phyloP scores from a whole-genome alignment of 2,113 vertebrate genomes.

The Brachyhypopomus occidentalis region DNA sequence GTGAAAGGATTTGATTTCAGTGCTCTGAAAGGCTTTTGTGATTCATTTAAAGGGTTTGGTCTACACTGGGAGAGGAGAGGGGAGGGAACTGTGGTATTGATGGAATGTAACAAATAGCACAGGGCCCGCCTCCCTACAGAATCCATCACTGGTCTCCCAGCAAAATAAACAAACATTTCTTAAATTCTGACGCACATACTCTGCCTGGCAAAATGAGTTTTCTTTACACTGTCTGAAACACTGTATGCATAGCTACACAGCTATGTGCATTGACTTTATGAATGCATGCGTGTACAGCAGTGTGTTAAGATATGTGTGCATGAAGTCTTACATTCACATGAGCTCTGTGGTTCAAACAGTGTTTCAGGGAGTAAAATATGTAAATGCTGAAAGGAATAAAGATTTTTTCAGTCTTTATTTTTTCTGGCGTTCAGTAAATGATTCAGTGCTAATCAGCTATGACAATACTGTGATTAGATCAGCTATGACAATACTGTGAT shows the following conservation, averaged over 20 bases:
- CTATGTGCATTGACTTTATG: background rate
- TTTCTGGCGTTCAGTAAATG: too few relatives aligned
- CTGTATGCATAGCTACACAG: too few relatives aligned
- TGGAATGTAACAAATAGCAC: constrained; percentile 23
- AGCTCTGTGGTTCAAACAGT: background rate
- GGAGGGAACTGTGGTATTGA: constrained; percentile 43
- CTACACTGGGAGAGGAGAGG: constrained; percentile 31
- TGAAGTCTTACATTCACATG: background rate
- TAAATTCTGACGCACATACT: background rate
- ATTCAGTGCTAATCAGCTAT: background rate
- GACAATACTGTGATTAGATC: background rate
- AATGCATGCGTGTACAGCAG: background rate
- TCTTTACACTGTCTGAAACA: background rate
- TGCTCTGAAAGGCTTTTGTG: constrained; percentile 57
- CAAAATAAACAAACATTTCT: constrained; percentile 21
- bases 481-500: too few relatives aligned
- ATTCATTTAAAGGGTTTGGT: constrained; percentile 60
- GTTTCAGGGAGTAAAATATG: background rate
- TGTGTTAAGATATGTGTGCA: background rate
- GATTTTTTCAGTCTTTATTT: background rate
- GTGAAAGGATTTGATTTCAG: constrained; percentile 56
- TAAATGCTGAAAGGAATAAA: background rate
- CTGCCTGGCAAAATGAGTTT: background rate
- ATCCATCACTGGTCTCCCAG: constrained; percentile 24
- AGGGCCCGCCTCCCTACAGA: constrained; percentile 6